Conservation (phyloP, 2,113 vertebrate genomes). For the Odocoileus virginianus region DNA sequence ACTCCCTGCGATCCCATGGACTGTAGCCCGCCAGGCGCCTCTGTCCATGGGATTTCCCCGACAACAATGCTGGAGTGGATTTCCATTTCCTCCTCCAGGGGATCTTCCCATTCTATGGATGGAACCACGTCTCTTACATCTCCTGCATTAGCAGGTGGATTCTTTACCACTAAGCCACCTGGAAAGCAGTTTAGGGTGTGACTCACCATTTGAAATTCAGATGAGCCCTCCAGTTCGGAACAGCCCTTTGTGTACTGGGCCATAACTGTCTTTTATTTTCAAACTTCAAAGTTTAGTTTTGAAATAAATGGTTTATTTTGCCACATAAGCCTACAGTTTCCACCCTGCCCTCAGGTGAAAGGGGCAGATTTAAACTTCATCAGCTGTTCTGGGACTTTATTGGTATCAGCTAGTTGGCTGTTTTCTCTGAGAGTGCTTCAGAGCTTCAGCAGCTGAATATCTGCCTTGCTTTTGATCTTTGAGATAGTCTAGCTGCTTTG, state of each 20-base stretch:
- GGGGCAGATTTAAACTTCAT: not conserved
- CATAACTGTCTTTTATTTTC: not conserved
- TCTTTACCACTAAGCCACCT: not conserved
- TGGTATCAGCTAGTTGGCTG: not conserved
- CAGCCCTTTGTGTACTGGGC: not conserved
- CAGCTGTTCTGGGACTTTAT: not conserved
- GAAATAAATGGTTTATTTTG: not conserved
- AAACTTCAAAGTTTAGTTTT: conserved; percentile 4
- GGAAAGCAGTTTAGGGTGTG: not conserved
- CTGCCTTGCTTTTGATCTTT: not conserved
- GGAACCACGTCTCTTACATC: fast-evolving
- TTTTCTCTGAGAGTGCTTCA: not conserved
- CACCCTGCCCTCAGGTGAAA: not conserved
- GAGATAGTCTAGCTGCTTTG: not conserved
- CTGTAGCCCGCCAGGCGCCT: not conserved
- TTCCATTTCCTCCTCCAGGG: not conserved
- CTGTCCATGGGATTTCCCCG: not conserved
- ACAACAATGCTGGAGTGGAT: not conserved
- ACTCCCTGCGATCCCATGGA: not conserved
- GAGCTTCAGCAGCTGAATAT: too few relatives aligned
- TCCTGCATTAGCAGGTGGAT: not conserved
- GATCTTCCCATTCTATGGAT: not conserved
- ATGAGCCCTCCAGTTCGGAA: not conserved
- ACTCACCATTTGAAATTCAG: not conserved
- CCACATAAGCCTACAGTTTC: not conserved